Base-by-base conservation (phyloP, 2,113 vertebrate species). In the Rhegmatorhina hoffmannsi region DNA sequence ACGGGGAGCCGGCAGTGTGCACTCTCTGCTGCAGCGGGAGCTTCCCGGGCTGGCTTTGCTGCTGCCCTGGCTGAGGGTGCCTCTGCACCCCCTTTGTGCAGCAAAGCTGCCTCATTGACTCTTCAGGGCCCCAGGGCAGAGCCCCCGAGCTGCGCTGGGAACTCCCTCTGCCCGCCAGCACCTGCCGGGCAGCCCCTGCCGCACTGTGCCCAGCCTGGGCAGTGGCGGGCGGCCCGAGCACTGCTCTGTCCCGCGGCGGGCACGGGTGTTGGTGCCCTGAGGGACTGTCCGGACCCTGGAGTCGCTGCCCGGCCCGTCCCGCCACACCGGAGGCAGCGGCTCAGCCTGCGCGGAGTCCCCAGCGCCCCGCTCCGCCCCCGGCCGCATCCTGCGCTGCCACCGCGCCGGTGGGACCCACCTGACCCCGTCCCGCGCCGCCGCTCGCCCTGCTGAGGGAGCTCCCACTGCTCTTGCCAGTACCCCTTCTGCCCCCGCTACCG, bases 171-270 rank as follows among this genome's bases (percentile, higher is more conserved):
- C n/a, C 21, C 56, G 5, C 33, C 33, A 52, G 16, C 24, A 26
- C 28, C 28, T 49, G 19, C 60, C 18, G 18, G 29, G n/a, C 43
- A 49, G n/a, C 24, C 58, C n/a, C 34, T 20, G 13, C 11, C 26
- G 11, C 3, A 1, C 9, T 38, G 14, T 74, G 23, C 49, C 20
- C 11, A 38, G 7, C 38, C 21, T 55, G 34, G 60, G 36, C 56
- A 33, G 52, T 6, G 10, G 19, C n/a, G 40, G 33, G 52, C 52
- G n/a, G 9, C 19, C 44, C 2, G 2, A 64, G 19, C 12, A 13
- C 36, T 17, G 25, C 18, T 20, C 40, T 5, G 5, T 62, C 43
- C 69, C 2, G 5, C 11, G 0, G 36, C 1, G 3, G n/a, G 28
- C 23, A 38, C 2, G 2, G 26, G n/a, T 43, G 17, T 20, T 24